Evolutionary conservation across 2,797 vertebrate genomes (phyloP), one percentile per base, ranked within the genome.

Genomic region (Sus cebifrons): DNA sequence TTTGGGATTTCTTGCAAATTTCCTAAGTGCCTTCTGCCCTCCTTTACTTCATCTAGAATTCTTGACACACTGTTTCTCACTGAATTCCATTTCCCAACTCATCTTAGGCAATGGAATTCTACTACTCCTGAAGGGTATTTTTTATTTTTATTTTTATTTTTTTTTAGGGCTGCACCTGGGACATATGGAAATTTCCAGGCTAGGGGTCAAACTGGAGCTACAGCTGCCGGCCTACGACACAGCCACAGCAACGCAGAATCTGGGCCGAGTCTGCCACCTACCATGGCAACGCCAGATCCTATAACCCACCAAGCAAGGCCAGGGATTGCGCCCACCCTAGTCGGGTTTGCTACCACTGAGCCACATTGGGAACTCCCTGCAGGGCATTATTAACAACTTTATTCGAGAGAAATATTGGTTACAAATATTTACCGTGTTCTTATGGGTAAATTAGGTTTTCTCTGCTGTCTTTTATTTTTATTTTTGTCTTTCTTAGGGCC

Each of bases 371-470:
- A 44, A 8, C 15, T 74, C 32, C 40, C 40, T 44, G 10, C 17
- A 23, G 25, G 54, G 20, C 21, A 6, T 70, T 54, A 79, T 75
- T 36, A 87, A 81, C 15, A 67, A 54, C 64, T 70, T 62, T 60
- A 71, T 40, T 82, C 89, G 82, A 87, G 82, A 87, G 25, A 81
- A 91, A 85, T 13, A 2, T 83, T 36, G n/a, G 74, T 62, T 86
- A n/a, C 73, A 79, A 94, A 82, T 44, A 71, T 23, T 71, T 89
- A n/a, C 54, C 62, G 17, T 20, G 40, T 74, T 74, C 14, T 67
- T 84, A 32, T 25, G 85, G n/a, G 6, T 71, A 88, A 79, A 75
- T 68, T 60, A 40, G 14, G 56, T 27, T 94, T 96, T 87, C 74
- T 71, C 54, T 27, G 20, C 16, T 86, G 65, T 62, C 36, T 91